A percentile compares a stretch with the other conserved stretches of the same genome.
Conservation (phyloP, 1,140 invertebrate genomes). For the Macrocentrus cingulum region DNA sequence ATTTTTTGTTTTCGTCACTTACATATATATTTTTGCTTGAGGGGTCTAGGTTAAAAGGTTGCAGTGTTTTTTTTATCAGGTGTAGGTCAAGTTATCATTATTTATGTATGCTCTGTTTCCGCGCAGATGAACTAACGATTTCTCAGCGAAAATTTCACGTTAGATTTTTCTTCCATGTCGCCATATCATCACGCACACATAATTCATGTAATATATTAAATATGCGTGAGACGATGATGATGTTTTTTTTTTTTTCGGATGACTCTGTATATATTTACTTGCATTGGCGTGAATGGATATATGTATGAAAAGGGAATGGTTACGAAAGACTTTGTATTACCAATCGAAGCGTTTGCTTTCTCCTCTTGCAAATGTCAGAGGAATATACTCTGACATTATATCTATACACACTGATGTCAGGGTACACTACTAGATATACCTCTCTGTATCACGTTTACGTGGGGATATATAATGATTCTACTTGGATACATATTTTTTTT, state of each 20-base stretch:
- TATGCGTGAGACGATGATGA: too few species aligned
- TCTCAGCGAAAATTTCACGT: background rate
- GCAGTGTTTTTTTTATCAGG: background rate
- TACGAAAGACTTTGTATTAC: constrained; percentile 18
- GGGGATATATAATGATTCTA: too few species aligned
- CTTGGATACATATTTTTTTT: too few species aligned
- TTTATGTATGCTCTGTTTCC: background rate
- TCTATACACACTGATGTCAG: background rate
- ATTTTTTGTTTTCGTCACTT: background rate
- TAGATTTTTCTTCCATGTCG: background rate
- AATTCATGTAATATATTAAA: background rate
- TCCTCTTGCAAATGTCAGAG: constrained; percentile 27
- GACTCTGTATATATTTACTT: too few species aligned
- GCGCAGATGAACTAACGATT: background rate
- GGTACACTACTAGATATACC: background rate
- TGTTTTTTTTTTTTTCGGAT: too few species aligned
- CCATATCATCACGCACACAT: background rate
- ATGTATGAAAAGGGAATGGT: background rate
- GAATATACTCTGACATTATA: constrained; percentile 2
- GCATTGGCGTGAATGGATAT: background rate
- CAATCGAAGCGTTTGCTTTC: constrained; percentile 21
- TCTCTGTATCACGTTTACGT: background rate
- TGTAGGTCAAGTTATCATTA: background rate
- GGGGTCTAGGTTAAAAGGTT: too few species aligned
- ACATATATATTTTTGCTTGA: constrained; percentile 8